Percentiles rank a stretch among this genome's conserved stretches.
Evolutionary conservation across 2,113 vertebrate species (phyloP).

Genomic region (Pogonocichla stellata): DNA sequence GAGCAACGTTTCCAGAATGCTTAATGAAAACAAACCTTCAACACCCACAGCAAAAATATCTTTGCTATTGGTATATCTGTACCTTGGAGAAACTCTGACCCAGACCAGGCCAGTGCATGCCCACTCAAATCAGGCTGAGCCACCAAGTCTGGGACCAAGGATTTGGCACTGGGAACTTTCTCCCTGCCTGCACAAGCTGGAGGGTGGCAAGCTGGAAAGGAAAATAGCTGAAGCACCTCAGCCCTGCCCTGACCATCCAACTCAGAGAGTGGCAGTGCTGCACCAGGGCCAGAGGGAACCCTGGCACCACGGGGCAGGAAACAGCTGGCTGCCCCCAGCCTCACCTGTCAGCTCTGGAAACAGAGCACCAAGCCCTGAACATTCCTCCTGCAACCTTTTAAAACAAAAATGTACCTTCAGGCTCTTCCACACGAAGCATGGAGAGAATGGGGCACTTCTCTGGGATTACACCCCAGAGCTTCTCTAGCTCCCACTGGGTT

Average conservation of each 20-base stretch:
- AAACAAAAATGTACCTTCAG: background rate
- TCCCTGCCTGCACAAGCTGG: background rate
- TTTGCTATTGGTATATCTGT: background rate
- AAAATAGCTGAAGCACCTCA: background rate
- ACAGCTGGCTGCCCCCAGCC: background rate
- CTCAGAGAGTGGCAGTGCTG: background rate
- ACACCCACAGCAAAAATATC: background rate
- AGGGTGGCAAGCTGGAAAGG: background rate
- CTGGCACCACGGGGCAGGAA: accelerated
- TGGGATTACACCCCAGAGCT: background rate
- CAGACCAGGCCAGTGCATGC: accelerated
- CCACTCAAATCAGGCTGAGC: background rate
- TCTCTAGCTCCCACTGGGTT: background rate
- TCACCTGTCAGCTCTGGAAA: background rate
- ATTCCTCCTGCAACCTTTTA: background rate
- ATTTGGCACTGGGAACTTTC: background rate
- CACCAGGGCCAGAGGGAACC: background rate
- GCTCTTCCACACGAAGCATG: accelerated
- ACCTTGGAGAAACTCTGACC: background rate
- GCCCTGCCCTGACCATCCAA: background rate
- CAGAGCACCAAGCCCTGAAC: background rate
- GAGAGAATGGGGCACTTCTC: background rate
- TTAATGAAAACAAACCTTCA: slow-evolving; percentile 41
- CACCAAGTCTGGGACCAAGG: background rate
- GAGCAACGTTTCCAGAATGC: background rate